Evolutionary conservation across 2,888 invertebrate species (phyloP), one percentile per base, ranked within the genome.

Genomic region (Ischnus inquisitorius): DNA sequence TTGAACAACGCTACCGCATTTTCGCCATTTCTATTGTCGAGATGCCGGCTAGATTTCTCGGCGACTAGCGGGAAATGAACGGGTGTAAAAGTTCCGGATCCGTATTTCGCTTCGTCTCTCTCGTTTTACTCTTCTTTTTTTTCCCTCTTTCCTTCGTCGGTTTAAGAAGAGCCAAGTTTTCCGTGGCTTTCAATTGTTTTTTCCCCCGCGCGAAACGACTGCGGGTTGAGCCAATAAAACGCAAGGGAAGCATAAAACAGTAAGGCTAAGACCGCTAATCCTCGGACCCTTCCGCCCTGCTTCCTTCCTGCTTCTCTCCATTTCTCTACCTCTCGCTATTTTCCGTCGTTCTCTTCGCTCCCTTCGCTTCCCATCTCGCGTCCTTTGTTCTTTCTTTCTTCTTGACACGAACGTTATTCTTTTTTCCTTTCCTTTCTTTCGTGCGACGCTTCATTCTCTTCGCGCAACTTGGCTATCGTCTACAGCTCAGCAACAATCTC

Each of bases 81-180:
- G 71, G 85, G 72, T 86, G 87, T 86, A 86, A 90, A 88, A 87
- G 87, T 85, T 82, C 78, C 74, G 78, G 74, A 64, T 84, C 69
- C 69, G 64, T 74, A 68, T 68, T 78, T 78, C 78, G 78, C 62
- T 71, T 28, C 22, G 54, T 62, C 39, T 54, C 34, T 43, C 14
- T 62, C 51, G 51, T 72, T 12, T 46, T 28, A 68, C 14, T 57
- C 51, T 48, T 48, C 14, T 57, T 62, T 48, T 48, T 46, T 16
- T 46, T 6, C 16, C 51, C 12, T 67, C 28, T 54, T 19, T 65
- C n/a, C 19, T 46, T 57, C 43, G n/a, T 72, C 74, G 81, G 75
- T 87, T 88, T 87, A 85, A 90, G 89, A 87, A 88, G 86, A 89
- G 88, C 89, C 88, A 91, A 91, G 85, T 90, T 91, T 87, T 87